These are phyloP conservation scores for Cossypha heuglini DNA, from an alignment of 2,797 vertebrate genomes.

Conservation along the genomic window DNA sequence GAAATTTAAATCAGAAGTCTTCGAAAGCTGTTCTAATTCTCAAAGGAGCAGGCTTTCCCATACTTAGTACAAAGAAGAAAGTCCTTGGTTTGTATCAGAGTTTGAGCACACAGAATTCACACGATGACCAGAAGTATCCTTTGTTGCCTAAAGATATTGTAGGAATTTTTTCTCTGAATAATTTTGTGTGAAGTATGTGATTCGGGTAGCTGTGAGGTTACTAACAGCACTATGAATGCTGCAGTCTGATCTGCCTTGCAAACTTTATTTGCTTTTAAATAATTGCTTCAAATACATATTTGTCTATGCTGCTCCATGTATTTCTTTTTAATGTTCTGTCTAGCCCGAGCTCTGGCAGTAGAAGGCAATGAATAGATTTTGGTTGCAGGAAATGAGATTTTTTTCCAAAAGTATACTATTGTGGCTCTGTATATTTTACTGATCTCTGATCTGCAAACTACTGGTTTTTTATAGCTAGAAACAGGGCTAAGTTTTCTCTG, in stretches of 20 bases:
- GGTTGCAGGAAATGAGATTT: slow-evolving; percentile 5
- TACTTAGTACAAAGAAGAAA: slow-evolving; percentile 72
- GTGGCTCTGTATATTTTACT: not conserved
- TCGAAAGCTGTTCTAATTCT: slow-evolving; percentile 75
- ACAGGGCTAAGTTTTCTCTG: not conserved
- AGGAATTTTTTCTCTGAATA: slow-evolving; percentile 6
- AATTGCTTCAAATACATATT: slow-evolving; percentile 12
- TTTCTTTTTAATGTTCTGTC: slow-evolving; percentile 43
- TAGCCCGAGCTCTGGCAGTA: not conserved
- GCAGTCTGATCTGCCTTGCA: slow-evolving; percentile 43
- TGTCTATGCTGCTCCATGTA: slow-evolving; percentile 8
- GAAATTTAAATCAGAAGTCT: slow-evolving; percentile 82
- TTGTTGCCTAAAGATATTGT: slow-evolving; percentile 49
- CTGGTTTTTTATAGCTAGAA: not conserved
- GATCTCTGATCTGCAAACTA: not conserved
- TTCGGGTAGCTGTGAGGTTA: not conserved
- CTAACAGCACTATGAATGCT: not conserved
- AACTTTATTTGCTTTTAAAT: slow-evolving; percentile 56
- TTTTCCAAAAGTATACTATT: not conserved
- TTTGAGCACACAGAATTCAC: slow-evolving; percentile 60
- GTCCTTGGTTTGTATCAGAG: slow-evolving; percentile 63
- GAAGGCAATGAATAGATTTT: slow-evolving; percentile 1
- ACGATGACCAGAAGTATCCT: slow-evolving; percentile 64
- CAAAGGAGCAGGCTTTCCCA: slow-evolving; percentile 74
- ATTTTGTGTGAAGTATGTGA: not conserved